Base-by-base conservation (phyloP, 64 coral and sea anemone genomes). In the Montipora foliosa region DNA sequence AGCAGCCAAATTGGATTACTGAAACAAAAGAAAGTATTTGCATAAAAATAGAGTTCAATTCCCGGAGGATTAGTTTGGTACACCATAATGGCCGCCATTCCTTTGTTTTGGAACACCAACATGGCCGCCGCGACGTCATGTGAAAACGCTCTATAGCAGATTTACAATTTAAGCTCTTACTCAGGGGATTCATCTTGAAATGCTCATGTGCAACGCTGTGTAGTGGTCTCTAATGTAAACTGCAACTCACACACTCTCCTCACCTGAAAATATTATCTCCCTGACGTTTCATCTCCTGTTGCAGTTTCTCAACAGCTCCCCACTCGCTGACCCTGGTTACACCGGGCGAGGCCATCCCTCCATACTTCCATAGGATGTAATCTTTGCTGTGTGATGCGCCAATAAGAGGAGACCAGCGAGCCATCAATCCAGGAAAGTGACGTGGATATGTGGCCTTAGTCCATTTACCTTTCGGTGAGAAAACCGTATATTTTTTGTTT, bases 311-410 rank as follows among this genome's bases (percentile, higher is more conserved):
- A 19, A 89, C 87, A 29, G 92, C 87, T 6, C 95, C 95, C 92
- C 88, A 91, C 60, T 97, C 95, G 15, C 92, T 94, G 82, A 97
- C 84, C 21, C 13, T 82, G 20, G 77, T 68, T 17, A 94, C 68
- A 1, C 87, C 95, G 5, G 57, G 66, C 13, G 92, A 94, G 5
- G 95, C 95, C 61, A 94, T 71, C 0, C 77, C 88, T 4, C 95
- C 95, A 70, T 82, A 94, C 53, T 84, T 67, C 95, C 95, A 97
- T 37, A 97, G 19, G 58, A 87, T 51, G 16, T 97, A 97, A 8
- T 90, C 79, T 6, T 87, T 97, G n/a, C 88, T 97, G 91, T 97
- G 95, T 74, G 95, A 97, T 49, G 92, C 94, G 69, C 95, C 95
- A 6, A 97, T 94, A 88, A 97, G 76, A 53, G 76, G 55, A 72